Percentiles rank a stretch among this genome's conserved stretches.
phyloP scores from a whole-genome alignment of 2,797 vertebrate species.

The Chaetodon trifasciatus region DNA sequence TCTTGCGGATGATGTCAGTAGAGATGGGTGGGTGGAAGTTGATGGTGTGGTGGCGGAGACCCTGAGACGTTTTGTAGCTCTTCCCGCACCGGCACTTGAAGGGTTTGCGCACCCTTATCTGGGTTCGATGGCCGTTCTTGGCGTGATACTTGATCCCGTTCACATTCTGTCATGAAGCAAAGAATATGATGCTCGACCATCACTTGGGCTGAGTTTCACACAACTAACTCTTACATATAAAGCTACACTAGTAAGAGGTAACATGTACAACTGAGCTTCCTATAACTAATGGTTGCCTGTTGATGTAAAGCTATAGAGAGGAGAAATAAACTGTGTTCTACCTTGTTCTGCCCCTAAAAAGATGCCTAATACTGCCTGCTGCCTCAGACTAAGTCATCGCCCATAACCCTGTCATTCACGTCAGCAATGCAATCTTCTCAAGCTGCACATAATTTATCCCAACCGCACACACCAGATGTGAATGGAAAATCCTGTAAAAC shows the following conservation, averaged over 20 bases:
- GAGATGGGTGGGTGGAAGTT: constrained; percentile 97
- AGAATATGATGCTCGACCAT: not conserved
- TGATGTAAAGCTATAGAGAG: constrained; percentile 14
- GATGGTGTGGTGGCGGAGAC: constrained; percentile 99
- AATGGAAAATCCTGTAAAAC: constrained; percentile 86
- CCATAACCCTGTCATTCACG: constrained; percentile 82
- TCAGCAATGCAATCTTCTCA: constrained; percentile 82
- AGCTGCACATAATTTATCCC: constrained; percentile 84
- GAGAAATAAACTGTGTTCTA: constrained; percentile 29
- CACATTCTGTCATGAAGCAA: constrained; percentile 90
- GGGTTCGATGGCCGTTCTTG: constrained; percentile 98
- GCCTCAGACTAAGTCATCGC: constrained; percentile 76
- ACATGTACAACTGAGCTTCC: not conserved
- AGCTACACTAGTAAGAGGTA: not conserved
- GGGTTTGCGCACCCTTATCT: constrained; percentile 97
- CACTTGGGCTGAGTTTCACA: not conserved
- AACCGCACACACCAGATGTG: constrained; percentile 83
- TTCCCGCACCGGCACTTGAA: constrained; percentile 99
- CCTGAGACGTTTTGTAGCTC: constrained; percentile 99
- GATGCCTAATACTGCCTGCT: constrained; percentile 56
- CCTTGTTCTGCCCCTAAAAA: constrained; percentile 56
- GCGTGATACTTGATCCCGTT: constrained; percentile 99
- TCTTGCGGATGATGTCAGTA: constrained; percentile 95
- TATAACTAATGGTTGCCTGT: constrained; percentile 1
- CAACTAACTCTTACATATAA: not conserved